These are phyloP conservation scores for Spea bombifrons DNA, from an alignment of 2,113 vertebrate genomes.

Conservation along the genomic window DNA sequence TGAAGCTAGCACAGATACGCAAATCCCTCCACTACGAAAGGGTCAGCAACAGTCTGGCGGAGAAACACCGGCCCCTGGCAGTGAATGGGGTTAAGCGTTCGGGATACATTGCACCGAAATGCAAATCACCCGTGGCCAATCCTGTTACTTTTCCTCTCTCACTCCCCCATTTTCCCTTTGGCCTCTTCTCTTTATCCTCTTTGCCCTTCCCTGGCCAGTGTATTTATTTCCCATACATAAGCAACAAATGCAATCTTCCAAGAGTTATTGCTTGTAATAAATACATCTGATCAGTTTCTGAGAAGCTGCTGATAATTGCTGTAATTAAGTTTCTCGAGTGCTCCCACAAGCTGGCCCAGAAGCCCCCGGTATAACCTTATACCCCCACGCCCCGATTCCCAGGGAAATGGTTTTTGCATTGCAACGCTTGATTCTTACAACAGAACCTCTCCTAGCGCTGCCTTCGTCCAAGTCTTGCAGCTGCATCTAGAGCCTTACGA, in stretches of 20 bases:
- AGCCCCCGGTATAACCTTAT: constrained; percentile 11
- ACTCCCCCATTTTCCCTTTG: neutral
- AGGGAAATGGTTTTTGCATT: neutral
- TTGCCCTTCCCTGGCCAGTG: constrained; percentile 1
- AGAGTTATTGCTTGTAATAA: constrained; percentile 43
- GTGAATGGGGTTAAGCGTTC: neutral
- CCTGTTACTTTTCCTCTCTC: neutral
- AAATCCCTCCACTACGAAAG: too few species aligned
- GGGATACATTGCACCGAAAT: too few species aligned
- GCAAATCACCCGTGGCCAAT: neutral
- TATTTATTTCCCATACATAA: neutral
- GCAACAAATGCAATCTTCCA: neutral
- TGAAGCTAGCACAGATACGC: too few species aligned
- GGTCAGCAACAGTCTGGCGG: too few species aligned
- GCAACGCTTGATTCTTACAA: neutral
- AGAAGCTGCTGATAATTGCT: constrained; percentile 15
- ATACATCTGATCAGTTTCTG: constrained; percentile 33
- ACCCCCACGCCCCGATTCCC: constrained; percentile 9
- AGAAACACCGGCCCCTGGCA: neutral
- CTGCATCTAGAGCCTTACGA: neutral
- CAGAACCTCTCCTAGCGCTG: neutral
- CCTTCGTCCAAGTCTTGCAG: constrained; percentile 12
- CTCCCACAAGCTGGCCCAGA: constrained; percentile 27
- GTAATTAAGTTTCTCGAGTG: constrained; percentile 31
- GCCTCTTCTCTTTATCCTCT: neutral